phyloP scores from a whole-genome alignment of 1,140 invertebrate genomes.

The Heterodera schachtii region DNA sequence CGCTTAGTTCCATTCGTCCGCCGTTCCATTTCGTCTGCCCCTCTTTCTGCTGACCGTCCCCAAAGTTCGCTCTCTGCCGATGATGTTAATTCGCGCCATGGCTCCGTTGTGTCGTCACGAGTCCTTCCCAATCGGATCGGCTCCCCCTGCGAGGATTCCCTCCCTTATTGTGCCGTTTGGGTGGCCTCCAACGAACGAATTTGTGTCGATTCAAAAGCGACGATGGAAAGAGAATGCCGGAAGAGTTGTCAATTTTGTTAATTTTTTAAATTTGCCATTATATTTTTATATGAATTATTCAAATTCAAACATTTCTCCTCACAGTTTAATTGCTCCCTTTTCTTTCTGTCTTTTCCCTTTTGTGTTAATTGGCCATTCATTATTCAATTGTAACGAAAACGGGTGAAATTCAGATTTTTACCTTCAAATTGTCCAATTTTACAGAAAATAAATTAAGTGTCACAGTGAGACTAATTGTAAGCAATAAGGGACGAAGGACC shows the following conservation, averaged over 20 bases:
- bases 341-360: too few species aligned
- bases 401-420: too few species aligned
- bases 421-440: too few species aligned
- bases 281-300: not conserved
- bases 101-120: not conserved
- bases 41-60: not conserved
- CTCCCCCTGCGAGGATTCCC: not conserved
- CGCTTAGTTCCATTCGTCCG: not conserved
- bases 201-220: conserved; percentile 16
- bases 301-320: not conserved
- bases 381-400: too few species aligned
- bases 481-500: not conserved
- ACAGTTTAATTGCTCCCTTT: too few species aligned
- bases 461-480: too few species aligned
- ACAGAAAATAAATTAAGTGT: too few species aligned
- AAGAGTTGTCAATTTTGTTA: conserved; percentile 22
- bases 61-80: not conserved
- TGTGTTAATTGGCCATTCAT: too few species aligned
- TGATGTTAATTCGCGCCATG: not conserved
- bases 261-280: not conserved
- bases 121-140: not conserved
- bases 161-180: conserved; percentile 1
- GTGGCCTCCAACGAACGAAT: conserved; percentile 4
- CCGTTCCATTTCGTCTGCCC: not conserved
- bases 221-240: conserved; percentile 23